These are phyloP conservation scores for Elgaria multicarinata DNA, from an alignment of 2,113 vertebrate genomes.

Conservation along the genomic window DNA sequence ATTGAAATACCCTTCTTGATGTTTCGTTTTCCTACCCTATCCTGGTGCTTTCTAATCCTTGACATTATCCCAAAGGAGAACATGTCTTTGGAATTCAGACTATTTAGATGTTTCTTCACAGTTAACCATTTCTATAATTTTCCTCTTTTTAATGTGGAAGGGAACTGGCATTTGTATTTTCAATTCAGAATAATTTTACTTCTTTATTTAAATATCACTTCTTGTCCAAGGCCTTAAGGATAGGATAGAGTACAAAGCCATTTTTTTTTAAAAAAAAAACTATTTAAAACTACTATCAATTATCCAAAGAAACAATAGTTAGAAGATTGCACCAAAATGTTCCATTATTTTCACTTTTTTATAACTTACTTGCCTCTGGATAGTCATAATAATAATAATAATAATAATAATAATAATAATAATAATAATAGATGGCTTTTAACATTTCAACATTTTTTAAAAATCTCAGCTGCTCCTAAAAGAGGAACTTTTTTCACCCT, in stretches of 20 bases:
- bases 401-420: no score
- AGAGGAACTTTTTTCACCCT: background rate
- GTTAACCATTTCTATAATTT: background rate
- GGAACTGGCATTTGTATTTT: background rate
- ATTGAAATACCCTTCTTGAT: background rate
- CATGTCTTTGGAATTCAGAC: background rate
- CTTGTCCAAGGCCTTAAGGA: background rate
- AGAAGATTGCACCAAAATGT: background rate
- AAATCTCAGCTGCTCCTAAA: background rate
- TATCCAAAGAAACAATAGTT: background rate
- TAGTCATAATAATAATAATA: no score
- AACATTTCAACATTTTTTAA: background rate
- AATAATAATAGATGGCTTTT: background rate
- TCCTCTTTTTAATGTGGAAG: background rate
- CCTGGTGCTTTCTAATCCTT: background rate
- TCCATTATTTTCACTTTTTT: background rate
- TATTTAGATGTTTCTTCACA: background rate
- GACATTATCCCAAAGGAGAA: background rate
- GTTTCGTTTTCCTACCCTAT: background rate
- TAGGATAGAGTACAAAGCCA: background rate
- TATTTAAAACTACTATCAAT: background rate
- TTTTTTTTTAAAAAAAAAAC: no score
- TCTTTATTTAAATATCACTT: background rate
- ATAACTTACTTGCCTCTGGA: background rate
- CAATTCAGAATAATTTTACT: background rate